Conservation (phyloP, 2,797 vertebrate species). For the Pantherophis vulpinus region DNA sequence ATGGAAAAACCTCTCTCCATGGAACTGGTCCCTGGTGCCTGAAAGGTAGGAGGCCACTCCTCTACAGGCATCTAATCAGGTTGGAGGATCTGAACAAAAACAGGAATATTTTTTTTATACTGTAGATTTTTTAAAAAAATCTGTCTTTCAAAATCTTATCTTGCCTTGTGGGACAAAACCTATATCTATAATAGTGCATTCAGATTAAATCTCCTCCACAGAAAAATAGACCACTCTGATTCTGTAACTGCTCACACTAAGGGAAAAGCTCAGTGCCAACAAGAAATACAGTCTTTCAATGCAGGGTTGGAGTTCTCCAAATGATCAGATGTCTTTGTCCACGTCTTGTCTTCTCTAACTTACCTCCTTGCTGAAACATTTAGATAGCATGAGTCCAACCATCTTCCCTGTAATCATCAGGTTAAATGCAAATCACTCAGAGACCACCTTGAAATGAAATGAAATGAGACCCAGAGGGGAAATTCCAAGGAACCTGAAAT, state of each 20-base stretch:
- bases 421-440: constrained; percentile 6
- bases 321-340: background rate
- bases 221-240: background rate
- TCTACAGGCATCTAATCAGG: background rate
- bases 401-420: background rate
- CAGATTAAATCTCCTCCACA: background rate
- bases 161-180: background rate
- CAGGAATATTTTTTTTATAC: background rate
- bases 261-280: background rate
- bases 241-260: no score
- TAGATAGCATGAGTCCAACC: background rate
- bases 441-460: constrained; percentile 2
- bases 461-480: background rate
- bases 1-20: no score
- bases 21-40: no score
- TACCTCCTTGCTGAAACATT: background rate
- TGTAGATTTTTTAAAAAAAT: background rate
- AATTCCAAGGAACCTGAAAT: background rate
- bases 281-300: background rate
- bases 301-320: background rate
- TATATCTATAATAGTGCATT: background rate
- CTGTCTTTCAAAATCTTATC: background rate
- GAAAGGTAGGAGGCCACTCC: no score
- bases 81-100: background rate
- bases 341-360: no score